Base-by-base conservation (phyloP, 2,888 invertebrate genomes). In the Zhuqinia jingwanae region DNA sequence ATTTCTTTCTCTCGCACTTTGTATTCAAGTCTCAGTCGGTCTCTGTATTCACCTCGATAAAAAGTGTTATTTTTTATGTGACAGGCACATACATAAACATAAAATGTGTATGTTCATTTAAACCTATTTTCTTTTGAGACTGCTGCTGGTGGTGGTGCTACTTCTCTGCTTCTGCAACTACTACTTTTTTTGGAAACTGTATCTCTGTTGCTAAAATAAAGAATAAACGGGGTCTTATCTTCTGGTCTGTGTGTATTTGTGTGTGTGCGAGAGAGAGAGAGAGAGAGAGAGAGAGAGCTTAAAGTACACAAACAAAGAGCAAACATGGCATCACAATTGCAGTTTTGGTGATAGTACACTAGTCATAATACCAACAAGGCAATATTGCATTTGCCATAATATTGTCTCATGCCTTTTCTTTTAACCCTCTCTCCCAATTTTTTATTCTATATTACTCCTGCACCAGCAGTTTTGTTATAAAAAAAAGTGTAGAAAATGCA, bases 11-110 rank as follows among this genome's bases (percentile, higher is more conserved):
- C 17, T 30, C 50, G 11, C 70, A 70, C 70, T 81, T 81, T 81
- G 79, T 79, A 68, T 79, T 79, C 79, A 15, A 13, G 47, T 68
- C 68, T 79, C 63, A 56, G 56, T 22, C 56, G 20, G 11, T 60
- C 78, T 17, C 47, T 13, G 45, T 36, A 70, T 42, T 42, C 36
- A 70, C 36, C 22, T 22, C 70, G 42, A 13, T 70, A 42, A n/a
- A 56, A 56, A 56, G 56, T 22, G 56, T 56, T 56, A 42, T 70
- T 70, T 22, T 70, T 70, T 36, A 22, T 17, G 36, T 65, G 65
- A 53, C 36, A 65, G 65, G 17, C 36, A 65, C 65, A 65, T 15
- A 65, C 53, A 65, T n/a, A 27, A 36, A 65, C 60, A 60, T 30
- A 65, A 30, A 36, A 65, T 65, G 36, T 65, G 65, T 27, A 65